These are phyloP conservation scores for Platycheirus albimanus DNA, from an alignment of 2,888 invertebrate species.

Conservation along the genomic window DNA sequence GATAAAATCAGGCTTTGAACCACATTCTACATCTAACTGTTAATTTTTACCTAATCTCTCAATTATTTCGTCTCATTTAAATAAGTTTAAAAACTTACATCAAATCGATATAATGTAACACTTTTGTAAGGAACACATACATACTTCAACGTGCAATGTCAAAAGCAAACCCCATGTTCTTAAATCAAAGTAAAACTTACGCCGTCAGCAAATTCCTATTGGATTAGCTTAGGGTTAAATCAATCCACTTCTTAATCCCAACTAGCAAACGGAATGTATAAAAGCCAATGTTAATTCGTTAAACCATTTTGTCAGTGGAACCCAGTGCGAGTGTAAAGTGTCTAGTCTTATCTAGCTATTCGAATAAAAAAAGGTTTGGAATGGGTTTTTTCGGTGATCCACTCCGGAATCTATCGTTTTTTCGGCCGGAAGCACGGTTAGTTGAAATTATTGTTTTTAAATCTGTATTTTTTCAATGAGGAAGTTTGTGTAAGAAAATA, in stretches of 20 bases:
- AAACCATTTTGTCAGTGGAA: constrained; percentile 50
- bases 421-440: constrained; percentile 68
- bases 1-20: too few species aligned
- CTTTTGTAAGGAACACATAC: too few species aligned
- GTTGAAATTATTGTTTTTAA: constrained; percentile 22
- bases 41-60: too few species aligned
- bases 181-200: constrained; percentile 10
- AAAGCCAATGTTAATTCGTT: constrained; percentile 32
- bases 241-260: constrained; percentile 41
- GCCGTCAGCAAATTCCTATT: constrained; percentile 25
- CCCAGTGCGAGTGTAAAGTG: constrained; percentile 32
- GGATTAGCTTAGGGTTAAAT: constrained; percentile 58
- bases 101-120: too few species aligned
- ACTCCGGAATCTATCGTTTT: constrained; percentile 56
- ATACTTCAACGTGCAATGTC: constrained; percentile 23
- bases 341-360: constrained; percentile 3
- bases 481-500: too few species aligned
- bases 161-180: neutral
- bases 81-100: too few species aligned
- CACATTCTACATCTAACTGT: too few species aligned
- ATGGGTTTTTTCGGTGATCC: constrained; percentile 63
- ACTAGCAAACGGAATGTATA: constrained; percentile 32
- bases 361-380: constrained; percentile 25
- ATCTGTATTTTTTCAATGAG: too few species aligned
- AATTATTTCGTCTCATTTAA: too few species aligned